A percentile compares a stretch with the other conserved stretches of the same genome.
phyloP scores from a whole-genome alignment of 2,797 vertebrate species.

The Brachymystax lenok region DNA sequence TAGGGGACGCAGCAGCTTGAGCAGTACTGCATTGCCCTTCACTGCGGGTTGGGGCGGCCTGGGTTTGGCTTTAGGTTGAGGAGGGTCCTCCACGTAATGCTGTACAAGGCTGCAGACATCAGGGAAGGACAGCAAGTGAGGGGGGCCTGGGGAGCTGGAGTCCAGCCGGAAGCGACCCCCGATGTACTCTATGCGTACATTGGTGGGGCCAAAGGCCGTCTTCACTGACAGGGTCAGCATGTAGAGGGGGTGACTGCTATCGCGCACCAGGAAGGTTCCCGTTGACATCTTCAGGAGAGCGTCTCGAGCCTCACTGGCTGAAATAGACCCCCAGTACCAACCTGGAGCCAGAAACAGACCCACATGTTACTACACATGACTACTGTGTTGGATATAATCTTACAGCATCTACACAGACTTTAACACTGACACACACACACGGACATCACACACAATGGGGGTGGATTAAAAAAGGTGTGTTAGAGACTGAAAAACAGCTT shows the following conservation, averaged over 20 bases:
- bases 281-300: conserved; percentile 86
- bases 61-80: conserved; percentile 49
- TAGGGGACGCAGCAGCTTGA: conserved; percentile 84
- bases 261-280: conserved; percentile 91
- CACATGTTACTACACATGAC: neutral
- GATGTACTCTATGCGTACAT: conserved; percentile 88
- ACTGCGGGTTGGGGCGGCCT: conserved; percentile 45
- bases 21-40: conserved; percentile 77
- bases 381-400: too few relatives aligned
- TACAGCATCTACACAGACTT: neutral
- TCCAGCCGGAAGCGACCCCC: conserved; percentile 88
- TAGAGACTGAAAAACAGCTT: neutral
- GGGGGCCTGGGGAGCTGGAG: conserved; percentile 82
- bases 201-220: conserved; percentile 90
- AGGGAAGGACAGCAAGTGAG: conserved; percentile 87
- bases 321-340: conserved; percentile 96
- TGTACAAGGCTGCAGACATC: conserved; percentile 90
- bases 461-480: neutral
- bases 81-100: conserved; percentile 77
- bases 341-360: conserved; percentile 69
- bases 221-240: conserved; percentile 92
- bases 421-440: neutral
- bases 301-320: conserved; percentile 87
- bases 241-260: conserved; percentile 94
- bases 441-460: neutral